phyloP scores from a whole-genome alignment of 2,888 invertebrate genomes.

The Bombyx huttoni region DNA sequence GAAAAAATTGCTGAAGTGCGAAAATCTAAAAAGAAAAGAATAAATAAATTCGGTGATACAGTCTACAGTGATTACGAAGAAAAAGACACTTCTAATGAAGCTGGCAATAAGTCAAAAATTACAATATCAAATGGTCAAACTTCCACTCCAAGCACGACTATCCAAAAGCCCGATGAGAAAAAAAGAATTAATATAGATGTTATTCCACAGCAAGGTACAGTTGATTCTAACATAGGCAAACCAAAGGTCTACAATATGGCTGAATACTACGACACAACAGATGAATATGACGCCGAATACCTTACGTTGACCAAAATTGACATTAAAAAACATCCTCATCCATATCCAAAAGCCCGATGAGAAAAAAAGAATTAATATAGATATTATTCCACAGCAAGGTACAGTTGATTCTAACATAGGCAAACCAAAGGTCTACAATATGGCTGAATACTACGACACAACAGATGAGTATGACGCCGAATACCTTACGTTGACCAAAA shows the following conservation, averaged over 20 bases:
- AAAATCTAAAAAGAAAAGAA: slow-evolving; percentile 50
- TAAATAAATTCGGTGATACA: slow-evolving; percentile 37
- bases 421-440: slow-evolving; percentile 25
- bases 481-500: slow-evolving; percentile 38
- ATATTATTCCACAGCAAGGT: not conserved
- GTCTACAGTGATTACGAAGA: slow-evolving; percentile 52
- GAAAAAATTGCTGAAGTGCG: slow-evolving; percentile 55
- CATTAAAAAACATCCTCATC: slow-evolving; percentile 36
- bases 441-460: slow-evolving; percentile 42
- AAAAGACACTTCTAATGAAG: slow-evolving; percentile 26
- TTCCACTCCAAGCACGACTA: no score
- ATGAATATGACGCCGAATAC: slow-evolving; percentile 49
- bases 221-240: slow-evolving; percentile 13
- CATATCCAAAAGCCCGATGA: not conserved
- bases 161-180: not conserved
- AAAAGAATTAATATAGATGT: not conserved
- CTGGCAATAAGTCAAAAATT: not conserved
- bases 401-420: slow-evolving; percentile 7
- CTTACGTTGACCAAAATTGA: slow-evolving; percentile 42
- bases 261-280: slow-evolving; percentile 45
- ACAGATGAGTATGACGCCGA: slow-evolving; percentile 48
- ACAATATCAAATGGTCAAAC: not conserved
- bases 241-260: slow-evolving; percentile 25
- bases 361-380: not conserved
- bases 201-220: not conserved